phyloP scores from a whole-genome alignment of 2,113 vertebrate genomes.

The Microcebus ravelobensis region DNA sequence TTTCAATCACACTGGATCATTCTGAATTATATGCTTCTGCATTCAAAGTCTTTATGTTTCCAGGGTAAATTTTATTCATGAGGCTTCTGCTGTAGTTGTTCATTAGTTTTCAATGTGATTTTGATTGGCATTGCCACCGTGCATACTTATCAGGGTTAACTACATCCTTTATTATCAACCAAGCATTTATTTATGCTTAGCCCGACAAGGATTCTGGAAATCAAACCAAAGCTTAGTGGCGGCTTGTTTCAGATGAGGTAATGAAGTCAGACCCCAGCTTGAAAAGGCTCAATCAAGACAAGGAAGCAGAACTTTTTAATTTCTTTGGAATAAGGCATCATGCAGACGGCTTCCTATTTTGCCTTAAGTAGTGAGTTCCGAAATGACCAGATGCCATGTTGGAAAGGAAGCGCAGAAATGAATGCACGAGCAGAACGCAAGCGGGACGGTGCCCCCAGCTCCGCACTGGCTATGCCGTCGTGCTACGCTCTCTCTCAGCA shows the following conservation, averaged over 20 bases:
- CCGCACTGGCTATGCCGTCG: neutral
- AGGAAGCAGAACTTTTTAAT: neutral
- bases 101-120: neutral
- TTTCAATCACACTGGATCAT: neutral
- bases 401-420: conserved; percentile 39
- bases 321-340: neutral
- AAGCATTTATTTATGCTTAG: neutral
- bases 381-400: neutral
- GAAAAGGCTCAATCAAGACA: neutral
- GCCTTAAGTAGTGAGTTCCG: conserved; percentile 34
- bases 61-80: conserved; percentile 19
- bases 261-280: neutral
- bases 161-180: conserved; percentile 14
- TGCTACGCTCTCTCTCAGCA: neutral
- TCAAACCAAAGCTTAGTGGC: neutral
- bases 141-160: neutral
- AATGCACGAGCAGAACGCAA: neutral
- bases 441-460: neutral
- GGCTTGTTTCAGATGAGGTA: conserved; percentile 39
- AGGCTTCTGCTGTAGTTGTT: conserved; percentile 27
- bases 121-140: neutral
- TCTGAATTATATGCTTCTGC: neutral
- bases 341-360: conserved; percentile 44
- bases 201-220: conserved; percentile 9
- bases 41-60: conserved; percentile 10